phyloP scores from a whole-genome alignment of 2,888 invertebrate species.

The Alloscopus bannaensis region DNA sequence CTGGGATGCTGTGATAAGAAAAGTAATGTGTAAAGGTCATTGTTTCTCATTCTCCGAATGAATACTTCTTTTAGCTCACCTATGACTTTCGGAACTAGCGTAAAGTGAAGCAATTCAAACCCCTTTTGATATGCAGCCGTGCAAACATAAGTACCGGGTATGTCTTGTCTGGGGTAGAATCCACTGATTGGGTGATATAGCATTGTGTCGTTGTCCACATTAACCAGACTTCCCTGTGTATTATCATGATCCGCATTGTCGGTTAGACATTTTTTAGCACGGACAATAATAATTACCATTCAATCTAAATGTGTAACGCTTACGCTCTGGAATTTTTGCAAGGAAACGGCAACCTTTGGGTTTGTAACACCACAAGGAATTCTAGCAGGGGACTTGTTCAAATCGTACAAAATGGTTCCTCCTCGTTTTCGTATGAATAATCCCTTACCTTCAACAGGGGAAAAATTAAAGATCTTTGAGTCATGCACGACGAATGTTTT shows the following conservation, averaged over 20 bases:
- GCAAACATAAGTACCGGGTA: slow-evolving; percentile 68
- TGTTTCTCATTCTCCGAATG: too few species aligned
- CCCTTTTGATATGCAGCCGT: slow-evolving; percentile 67
- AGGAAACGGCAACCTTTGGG: slow-evolving; percentile 68
- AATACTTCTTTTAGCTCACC: too few species aligned
- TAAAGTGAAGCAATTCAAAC: slow-evolving; percentile 68
- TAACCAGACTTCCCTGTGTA: slow-evolving; percentile 65
- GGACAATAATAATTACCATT: slow-evolving; percentile 3
- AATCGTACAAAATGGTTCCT: slow-evolving; percentile 63
- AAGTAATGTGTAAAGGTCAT: too few species aligned
- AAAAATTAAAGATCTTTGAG: not conserved
- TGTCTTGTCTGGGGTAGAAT: slow-evolving; percentile 67
- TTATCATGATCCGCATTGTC: not conserved
- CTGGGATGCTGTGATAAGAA: too few species aligned
- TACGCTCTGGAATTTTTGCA: slow-evolving; percentile 70
- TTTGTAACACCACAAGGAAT: slow-evolving; percentile 71
- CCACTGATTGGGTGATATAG: slow-evolving; percentile 69
- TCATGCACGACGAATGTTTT: not conserved
- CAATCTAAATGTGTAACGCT: not conserved
- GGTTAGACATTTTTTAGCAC: too few species aligned
- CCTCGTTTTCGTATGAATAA: slow-evolving; percentile 67
- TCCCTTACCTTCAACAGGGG: slow-evolving; percentile 49
- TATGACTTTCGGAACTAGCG: slow-evolving; percentile 49
- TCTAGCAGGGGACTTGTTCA: slow-evolving; percentile 66
- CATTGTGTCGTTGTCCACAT: slow-evolving; percentile 67